Base-by-base conservation (phyloP, 2,113 vertebrate species). In the Galemys pyrenaicus region DNA sequence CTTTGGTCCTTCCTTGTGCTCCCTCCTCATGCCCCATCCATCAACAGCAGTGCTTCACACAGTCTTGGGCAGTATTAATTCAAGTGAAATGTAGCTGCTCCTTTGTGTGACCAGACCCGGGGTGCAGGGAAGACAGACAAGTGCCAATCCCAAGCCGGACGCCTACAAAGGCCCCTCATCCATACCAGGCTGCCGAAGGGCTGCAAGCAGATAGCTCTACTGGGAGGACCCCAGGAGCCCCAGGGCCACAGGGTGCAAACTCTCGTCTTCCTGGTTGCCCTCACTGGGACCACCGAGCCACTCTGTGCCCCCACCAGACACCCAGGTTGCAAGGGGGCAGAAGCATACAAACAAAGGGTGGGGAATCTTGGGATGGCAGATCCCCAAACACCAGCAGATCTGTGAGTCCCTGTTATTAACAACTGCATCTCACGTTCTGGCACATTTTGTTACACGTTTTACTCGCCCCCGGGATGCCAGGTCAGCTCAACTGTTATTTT, bases 381-480 rank as follows among this genome's bases (percentile, higher is more conserved):
- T 5, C 0, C 5, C 28, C 20, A 11, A 2, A 13, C 30, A n/a
- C 17, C 11, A 9, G 87, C 8, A 26, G 2, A 8, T 17, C 54
- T 26, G 1, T 0, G 20, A 20, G 20, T 24, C 70, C 4, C 12
- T 0, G 0, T 62, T 32, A 16, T 16, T 39, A 10, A 5, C 16
- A 0, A 4, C 32, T 5, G 0, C 3, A 1, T 13, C 22, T 65
- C 22, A 2, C 0, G 13, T 12, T 4, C 20, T 26, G 9, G 26
- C 35, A 32, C 1, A 0, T 30, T 51, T 83, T 20, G 24, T 1
- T 49, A 54, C 26, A 12, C 41, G 39, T 24, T 28, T 10, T 20
- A 10, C 10, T 26, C 20, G 54, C 44, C n/a, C 49, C 20, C 9
- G 26, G 26, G 67, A 49, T 17, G 3, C 1, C 1, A n/a, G 39